Evolutionary conservation across 2,797 vertebrate species (phyloP).

Genomic region (Typhlichthys subterraneus): DNA sequence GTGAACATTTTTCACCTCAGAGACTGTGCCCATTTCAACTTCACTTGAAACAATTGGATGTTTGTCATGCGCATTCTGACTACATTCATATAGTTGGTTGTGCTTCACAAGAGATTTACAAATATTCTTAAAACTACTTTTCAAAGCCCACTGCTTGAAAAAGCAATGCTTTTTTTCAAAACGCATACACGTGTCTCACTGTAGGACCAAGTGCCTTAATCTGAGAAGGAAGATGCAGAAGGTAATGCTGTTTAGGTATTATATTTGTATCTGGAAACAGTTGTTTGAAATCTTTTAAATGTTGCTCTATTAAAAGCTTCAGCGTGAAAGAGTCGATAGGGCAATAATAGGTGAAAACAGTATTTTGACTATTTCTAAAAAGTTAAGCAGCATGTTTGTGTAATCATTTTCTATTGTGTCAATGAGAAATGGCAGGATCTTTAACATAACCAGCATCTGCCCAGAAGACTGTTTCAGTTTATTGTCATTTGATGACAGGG

Average conservation of each 20-base stretch:
- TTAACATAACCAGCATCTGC: constrained; percentile 43
- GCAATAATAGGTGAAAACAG: constrained; percentile 38
- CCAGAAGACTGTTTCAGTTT: constrained; percentile 25
- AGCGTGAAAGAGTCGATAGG: constrained; percentile 21
- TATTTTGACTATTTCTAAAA: constrained; percentile 30
- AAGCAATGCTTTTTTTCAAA: constrained; percentile 34
- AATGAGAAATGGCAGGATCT: constrained; percentile 35
- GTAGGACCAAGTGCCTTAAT: constrained; percentile 32
- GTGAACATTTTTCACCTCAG: constrained; percentile 26
- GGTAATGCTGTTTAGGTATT: constrained; percentile 39
- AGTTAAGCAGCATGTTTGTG: constrained; percentile 1
- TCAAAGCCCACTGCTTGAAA: constrained; percentile 34
- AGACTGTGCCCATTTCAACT: constrained; percentile 22
- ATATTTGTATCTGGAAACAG: constrained; percentile 43
- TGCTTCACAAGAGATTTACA: constrained; percentile 37
- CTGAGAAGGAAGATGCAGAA: constrained; percentile 34
- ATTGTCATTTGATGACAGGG: constrained; percentile 35
- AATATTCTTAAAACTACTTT: constrained; percentile 24
- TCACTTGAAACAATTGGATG: constrained; percentile 30
- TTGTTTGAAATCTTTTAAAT: constrained; percentile 39
- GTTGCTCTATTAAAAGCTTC: constrained; percentile 35
- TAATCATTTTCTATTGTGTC: constrained; percentile 19
- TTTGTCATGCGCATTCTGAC: constrained; percentile 27
- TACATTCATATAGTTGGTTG: constrained; percentile 35
- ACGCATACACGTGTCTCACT: constrained; percentile 28